These are phyloP conservation scores for Lithobius niger DNA, from an alignment of 1,140 invertebrate species.

Conservation along the genomic window DNA sequence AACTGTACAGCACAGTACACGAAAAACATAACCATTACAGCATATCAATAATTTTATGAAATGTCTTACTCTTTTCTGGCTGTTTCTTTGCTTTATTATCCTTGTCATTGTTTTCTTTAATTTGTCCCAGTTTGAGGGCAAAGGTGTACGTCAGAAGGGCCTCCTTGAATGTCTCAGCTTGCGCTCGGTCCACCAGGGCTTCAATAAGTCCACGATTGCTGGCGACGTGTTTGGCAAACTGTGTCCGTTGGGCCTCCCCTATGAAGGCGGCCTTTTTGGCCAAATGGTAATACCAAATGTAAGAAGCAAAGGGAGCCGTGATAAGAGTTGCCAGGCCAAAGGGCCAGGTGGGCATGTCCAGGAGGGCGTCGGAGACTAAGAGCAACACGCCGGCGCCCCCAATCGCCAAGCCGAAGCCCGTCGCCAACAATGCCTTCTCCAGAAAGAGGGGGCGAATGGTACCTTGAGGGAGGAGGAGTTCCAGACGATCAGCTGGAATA, in stretches of 20 bases:
- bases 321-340: neutral
- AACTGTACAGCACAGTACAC: no score
- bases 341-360: no score
- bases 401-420: neutral
- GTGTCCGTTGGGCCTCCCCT: neutral
- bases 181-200: neutral
- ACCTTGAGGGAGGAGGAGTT: neutral
- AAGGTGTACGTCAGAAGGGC: constrained; percentile 1
- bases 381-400: neutral
- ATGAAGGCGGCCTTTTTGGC: neutral
- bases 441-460: neutral
- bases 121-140: no score
- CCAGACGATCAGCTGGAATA: neutral
- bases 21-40: no score
- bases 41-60: no score
- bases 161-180: neutral
- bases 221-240: neutral
- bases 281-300: neutral
- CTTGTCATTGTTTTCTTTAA: no score
- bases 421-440: neutral
- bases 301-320: neutral
- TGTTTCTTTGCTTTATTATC: no score
- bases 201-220: neutral
- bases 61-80: no score
- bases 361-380: neutral